phyloP scores from a whole-genome alignment of 2,888 invertebrate genomes.

The Acrobasis repandana region DNA sequence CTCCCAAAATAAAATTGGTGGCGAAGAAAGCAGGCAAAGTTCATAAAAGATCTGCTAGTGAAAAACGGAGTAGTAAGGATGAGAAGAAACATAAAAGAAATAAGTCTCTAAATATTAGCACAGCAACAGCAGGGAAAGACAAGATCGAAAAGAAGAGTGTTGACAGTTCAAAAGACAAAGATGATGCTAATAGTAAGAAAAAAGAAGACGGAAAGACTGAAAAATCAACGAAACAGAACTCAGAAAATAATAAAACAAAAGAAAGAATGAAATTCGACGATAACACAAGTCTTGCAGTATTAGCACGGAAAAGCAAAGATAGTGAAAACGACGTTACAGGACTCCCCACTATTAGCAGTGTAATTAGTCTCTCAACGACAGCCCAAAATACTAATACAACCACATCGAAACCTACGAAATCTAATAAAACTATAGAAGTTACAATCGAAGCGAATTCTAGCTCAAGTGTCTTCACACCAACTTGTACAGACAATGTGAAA shows the following conservation, averaged over 20 bases:
- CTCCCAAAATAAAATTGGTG: conserved; percentile 30
- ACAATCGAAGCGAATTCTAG: conserved; percentile 48
- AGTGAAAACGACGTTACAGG: conserved; percentile 36
- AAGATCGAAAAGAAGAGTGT: conserved; percentile 27
- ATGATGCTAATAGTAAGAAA: conserved; percentile 29
- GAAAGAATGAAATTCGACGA: conserved; percentile 57
- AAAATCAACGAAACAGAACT: conserved; percentile 30
- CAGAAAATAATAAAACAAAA: conserved; percentile 43
- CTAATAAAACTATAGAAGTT: conserved; percentile 43
- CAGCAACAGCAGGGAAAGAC: conserved; percentile 34
- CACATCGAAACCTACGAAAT: conserved; percentile 33
- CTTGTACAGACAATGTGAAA: conserved; percentile 52
- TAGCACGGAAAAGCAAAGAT: conserved; percentile 49
- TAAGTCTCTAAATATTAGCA: conserved; percentile 45
- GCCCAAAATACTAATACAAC: conserved; percentile 35
- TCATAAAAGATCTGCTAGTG: conserved; percentile 31
- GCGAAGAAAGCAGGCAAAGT: neutral
- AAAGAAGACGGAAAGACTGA: conserved; percentile 28
- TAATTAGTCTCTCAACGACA: conserved; percentile 57
- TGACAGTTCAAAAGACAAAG: conserved; percentile 33
- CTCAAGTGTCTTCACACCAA: conserved; percentile 59
- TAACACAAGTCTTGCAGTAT: conserved; percentile 54
- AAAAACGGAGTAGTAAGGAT: conserved; percentile 36
- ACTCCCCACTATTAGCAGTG: conserved; percentile 64
- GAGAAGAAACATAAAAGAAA: conserved; percentile 48